A percentile compares a stretch with the other conserved stretches of the same genome.
phyloP scores from a whole-genome alignment of 2,888 invertebrate species.

The Lasioglossum malachurum region DNA sequence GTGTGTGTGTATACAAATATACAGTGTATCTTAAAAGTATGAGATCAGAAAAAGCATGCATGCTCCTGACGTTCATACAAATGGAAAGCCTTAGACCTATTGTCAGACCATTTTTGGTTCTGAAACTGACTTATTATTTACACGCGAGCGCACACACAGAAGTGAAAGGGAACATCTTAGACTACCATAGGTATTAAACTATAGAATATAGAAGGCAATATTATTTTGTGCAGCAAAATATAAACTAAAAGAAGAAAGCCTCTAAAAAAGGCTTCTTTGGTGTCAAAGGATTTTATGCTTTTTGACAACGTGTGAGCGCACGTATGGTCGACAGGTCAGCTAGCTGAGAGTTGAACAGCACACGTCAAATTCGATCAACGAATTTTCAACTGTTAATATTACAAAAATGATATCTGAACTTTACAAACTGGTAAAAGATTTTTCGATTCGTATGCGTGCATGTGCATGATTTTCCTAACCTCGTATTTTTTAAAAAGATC shows the following conservation, averaged over 20 bases:
- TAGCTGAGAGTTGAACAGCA: not conserved
- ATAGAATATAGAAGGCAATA: not conserved
- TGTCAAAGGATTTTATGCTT: not conserved
- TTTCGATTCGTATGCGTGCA: not conserved
- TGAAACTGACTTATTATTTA: not conserved
- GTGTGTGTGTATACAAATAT: not conserved
- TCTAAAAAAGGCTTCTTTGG: not conserved
- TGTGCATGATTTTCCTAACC: not conserved
- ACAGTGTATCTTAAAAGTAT: not conserved
- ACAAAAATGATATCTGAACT: not conserved
- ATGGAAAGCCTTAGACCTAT: not conserved
- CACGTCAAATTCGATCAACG: not conserved
- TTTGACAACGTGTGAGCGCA: not conserved
- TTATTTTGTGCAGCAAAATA: not conserved
- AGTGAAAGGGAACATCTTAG: not conserved
- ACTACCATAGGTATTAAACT: not conserved
- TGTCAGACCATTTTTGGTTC: not conserved
- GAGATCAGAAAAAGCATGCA: not conserved
- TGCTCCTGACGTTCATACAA: not conserved
- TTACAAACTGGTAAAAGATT: not conserved
- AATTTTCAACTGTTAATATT: not conserved
- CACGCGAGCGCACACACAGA: not conserved
- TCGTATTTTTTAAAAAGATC: not conserved
- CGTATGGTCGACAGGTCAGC: not conserved
- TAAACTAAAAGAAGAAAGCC: not conserved